phyloP scores from a whole-genome alignment of 2,113 vertebrate genomes.

The Chinchilla lanigera region DNA sequence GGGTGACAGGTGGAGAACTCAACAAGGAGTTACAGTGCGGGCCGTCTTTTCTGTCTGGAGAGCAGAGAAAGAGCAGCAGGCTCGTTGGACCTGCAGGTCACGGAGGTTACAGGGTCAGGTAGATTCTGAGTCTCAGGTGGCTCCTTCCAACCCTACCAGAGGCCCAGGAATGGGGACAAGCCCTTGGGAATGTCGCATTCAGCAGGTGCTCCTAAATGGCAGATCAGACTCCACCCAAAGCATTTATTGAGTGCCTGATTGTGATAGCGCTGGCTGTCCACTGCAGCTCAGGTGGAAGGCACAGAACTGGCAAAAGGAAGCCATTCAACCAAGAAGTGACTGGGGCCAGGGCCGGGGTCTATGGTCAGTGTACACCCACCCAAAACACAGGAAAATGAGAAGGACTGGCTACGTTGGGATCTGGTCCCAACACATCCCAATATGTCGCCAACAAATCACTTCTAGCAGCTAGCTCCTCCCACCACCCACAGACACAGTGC shows the following conservation, averaged over 20 bases:
- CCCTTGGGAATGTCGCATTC: not conserved
- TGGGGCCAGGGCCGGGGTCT: not conserved
- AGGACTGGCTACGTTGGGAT: not conserved
- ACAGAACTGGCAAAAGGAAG: not conserved
- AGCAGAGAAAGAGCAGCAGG: not conserved
- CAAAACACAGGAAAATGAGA: conserved; percentile 11
- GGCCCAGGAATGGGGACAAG: not conserved
- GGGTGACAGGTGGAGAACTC: not conserved
- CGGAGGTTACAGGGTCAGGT: not conserved
- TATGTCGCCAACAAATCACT: conserved; percentile 40
- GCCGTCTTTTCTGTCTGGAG: not conserved
- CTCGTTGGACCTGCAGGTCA: not conserved
- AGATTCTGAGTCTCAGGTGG: not conserved
- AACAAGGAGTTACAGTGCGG: not conserved
- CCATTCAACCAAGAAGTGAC: not conserved
- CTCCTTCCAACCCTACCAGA: not conserved
- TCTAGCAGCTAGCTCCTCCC: conserved; percentile 52
- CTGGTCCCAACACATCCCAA: conserved; percentile 26
- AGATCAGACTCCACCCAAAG: not conserved
- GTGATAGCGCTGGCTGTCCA: not conserved
- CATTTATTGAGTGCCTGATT: not conserved
- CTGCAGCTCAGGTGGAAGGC: not conserved
- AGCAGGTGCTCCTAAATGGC: not conserved
- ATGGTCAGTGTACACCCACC: not conserved
- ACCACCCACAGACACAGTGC: conserved; percentile 54